phyloP scores from a whole-genome alignment of 2,888 invertebrate species.

The Erebia ligea region DNA sequence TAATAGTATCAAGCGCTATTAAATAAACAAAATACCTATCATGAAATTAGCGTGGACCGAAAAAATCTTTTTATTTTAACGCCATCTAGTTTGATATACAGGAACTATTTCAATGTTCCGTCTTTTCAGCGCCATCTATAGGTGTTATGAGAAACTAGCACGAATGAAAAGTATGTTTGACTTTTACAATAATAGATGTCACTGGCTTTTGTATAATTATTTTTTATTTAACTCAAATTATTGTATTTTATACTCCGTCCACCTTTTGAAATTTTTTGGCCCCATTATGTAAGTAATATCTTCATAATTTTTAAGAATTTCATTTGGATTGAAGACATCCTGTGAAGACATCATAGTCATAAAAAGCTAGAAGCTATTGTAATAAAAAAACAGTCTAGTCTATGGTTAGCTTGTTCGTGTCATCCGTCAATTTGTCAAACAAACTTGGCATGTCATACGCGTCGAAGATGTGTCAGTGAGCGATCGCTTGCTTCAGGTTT shows the following conservation, averaged over 20 bases:
- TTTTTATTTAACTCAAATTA: neutral
- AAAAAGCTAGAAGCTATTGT: neutral
- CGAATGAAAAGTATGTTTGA: neutral
- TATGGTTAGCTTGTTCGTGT: slow-evolving; percentile 25
- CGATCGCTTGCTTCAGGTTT: slow-evolving; percentile 67
- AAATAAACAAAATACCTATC: too few relatives aligned
- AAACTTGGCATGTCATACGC: slow-evolving; percentile 72
- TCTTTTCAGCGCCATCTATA: neutral
- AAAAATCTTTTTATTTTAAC: neutral
- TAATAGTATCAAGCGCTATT: neutral
- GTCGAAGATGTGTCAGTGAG: slow-evolving; percentile 78
- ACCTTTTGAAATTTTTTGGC: neutral
- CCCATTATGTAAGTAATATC: too few relatives aligned
- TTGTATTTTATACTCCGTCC: neutral
- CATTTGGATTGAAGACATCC: too few relatives aligned
- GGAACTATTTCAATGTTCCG: neutral
- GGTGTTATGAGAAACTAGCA: neutral
- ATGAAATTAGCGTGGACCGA: too few relatives aligned
- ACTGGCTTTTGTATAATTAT: neutral
- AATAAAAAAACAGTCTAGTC: neutral
- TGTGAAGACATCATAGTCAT: too few relatives aligned
- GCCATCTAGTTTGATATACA: neutral
- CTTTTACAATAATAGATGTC: neutral
- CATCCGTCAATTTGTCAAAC: slow-evolving; percentile 40
- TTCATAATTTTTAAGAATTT: too few relatives aligned